Base-by-base conservation (phyloP, 64 coral and sea anemone species). In the Acropora tenuis region DNA sequence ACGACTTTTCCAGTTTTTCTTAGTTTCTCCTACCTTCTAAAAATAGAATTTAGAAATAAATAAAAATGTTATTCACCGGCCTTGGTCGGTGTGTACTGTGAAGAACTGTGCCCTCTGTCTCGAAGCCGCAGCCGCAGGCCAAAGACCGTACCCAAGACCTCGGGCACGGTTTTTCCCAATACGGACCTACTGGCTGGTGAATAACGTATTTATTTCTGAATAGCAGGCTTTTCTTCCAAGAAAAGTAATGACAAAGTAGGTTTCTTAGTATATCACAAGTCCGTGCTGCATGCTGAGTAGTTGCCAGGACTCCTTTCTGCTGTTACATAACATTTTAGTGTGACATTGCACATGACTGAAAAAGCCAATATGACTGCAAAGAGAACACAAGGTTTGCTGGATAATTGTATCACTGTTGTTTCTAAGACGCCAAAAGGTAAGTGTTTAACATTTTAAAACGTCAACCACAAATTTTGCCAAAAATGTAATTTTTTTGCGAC, bases 231-330 rank as follows among this genome's bases (percentile, higher is more conserved):
- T 76, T 76, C 74, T 76, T 76, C 42, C 74, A 76, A 76, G 74
- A 76, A 76, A 76, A 76, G 42, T 55, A 76, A 76, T 46, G 42
- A 76, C 42, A 76, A 76, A 76, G 41, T 76, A 76, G 74, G 74
- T 76, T 76, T 76, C 74, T 76, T 42, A 76, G 46, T 76, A 76
- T 9, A 43, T 40, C 18, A 74, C 5, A 76, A 76, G 74, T 76
- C 74, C 1, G 74, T 12, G 40, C 44, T 1, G 74, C 74, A 12
- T 76, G 43, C 74, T 15, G 43, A 76, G 74, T 76, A 76, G 74
- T 76, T 76, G 15, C 74, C 74, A 76, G 74, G 44, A 76, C 74
- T 76, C 74, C 74, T 76, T 42, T 76, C 74, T 76, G 74, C 74
- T 44, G 74, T 76, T 76, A 76, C 74, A 48, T 47, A 76, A 47